phyloP scores from a whole-genome alignment of 2,113 vertebrate species.

The Chaetorhynchus papuensis region DNA sequence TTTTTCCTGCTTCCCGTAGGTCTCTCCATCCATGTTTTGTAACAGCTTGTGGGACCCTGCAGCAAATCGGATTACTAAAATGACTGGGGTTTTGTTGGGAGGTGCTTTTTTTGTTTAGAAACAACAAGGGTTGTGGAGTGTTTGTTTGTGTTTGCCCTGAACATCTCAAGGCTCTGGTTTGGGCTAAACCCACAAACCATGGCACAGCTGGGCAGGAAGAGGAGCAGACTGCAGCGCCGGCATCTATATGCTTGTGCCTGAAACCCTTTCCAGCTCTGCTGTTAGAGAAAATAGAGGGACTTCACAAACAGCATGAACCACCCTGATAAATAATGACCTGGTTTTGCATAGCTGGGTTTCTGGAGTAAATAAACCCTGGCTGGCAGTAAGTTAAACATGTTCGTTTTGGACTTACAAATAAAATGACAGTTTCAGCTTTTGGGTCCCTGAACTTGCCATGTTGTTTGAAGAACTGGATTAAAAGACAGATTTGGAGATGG shows the following conservation, averaged over 20 bases:
- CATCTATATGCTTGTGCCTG: not conserved
- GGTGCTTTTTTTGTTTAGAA: constrained; percentile 13
- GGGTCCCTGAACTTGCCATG: not conserved
- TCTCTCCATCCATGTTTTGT: not conserved
- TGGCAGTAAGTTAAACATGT: not conserved
- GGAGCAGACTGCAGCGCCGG: not conserved
- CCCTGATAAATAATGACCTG: not conserved
- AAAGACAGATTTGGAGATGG: not conserved
- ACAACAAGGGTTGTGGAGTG: constrained; percentile 32
- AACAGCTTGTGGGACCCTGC: constrained; percentile 4
- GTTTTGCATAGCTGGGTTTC: not conserved
- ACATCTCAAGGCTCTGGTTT: constrained; percentile 31
- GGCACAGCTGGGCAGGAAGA: constrained; percentile 65
- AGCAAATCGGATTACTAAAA: constrained; percentile 5
- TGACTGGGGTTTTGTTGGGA: constrained; percentile 4
- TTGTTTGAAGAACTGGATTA: not conserved
- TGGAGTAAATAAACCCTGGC: not conserved
- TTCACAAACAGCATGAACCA: not conserved
- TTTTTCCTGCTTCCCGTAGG: not conserved
- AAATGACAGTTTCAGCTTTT: not conserved
- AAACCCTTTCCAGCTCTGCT: not conserved
- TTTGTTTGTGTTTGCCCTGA: constrained; percentile 47
- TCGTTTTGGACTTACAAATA: not conserved
- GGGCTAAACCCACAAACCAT: constrained; percentile 28
- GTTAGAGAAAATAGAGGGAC: not conserved